Evolutionary conservation across 2,797 vertebrate species (phyloP).

Genomic region (Enteromius thamalakanensis): DNA sequence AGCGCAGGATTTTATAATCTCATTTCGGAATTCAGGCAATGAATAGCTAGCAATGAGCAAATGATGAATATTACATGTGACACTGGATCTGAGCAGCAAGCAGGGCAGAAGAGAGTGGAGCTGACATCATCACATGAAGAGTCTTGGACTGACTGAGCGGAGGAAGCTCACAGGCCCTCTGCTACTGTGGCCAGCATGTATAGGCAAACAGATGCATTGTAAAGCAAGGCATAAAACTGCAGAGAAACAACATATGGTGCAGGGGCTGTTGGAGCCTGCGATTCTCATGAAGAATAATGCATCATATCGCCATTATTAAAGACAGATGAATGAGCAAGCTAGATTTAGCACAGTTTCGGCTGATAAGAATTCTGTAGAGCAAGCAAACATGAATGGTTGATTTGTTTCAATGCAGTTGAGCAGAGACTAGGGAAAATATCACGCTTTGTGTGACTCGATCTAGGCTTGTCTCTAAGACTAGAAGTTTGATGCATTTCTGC

Average conservation of each 20-base stretch:
- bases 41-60: slow-evolving; percentile 53
- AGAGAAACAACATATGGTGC: slow-evolving; percentile 38
- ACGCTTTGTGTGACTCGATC: background rate
- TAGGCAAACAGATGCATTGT: slow-evolving; percentile 41
- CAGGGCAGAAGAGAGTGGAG: slow-evolving; percentile 58
- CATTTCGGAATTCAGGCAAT: slow-evolving; percentile 46
- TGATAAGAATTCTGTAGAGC: slow-evolving; percentile 4
- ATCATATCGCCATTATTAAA: slow-evolving; percentile 6
- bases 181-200: slow-evolving; percentile 43
- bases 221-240: slow-evolving; percentile 40
- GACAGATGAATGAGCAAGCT: slow-evolving; percentile 16
- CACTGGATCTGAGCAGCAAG: slow-evolving; percentile 62
- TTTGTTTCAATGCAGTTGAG: slow-evolving; percentile 22
- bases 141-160: slow-evolving; percentile 32
- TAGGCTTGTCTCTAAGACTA: background rate
- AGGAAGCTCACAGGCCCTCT: slow-evolving; percentile 22
- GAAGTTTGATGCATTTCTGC: background rate
- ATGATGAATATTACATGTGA: slow-evolving; percentile 62
- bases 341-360: background rate
- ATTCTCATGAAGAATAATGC: background rate
- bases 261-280: slow-evolving; percentile 8
- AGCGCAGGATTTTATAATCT: slow-evolving; percentile 15
- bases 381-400: background rate
- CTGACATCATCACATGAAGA: slow-evolving; percentile 54
- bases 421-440: background rate